Percentiles rank a stretch among this genome's conserved stretches.
Conservation (phyloP, 2,888 invertebrate genomes). For the Vesta saturnalis region DNA sequence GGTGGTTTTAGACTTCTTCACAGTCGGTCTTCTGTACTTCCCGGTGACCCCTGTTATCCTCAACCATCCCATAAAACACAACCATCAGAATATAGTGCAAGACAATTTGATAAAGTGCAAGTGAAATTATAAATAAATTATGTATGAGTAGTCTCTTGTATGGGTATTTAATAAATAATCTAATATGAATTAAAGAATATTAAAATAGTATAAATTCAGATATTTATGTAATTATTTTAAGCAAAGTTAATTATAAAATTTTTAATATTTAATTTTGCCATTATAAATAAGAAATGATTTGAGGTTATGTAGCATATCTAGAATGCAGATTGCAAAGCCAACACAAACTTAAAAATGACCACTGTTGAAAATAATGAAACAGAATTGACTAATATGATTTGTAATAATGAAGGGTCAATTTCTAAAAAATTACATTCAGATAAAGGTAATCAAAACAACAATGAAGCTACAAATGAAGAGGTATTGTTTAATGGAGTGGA, state of each 20-base stretch:
- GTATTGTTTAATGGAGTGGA: constrained; percentile 59
- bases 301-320: too few relatives aligned
- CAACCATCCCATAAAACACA: constrained; percentile 66
- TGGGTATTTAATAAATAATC: constrained; percentile 9
- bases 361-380: too few relatives aligned
- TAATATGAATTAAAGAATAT: background rate
- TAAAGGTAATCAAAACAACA: background rate
- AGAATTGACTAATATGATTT: too few relatives aligned
- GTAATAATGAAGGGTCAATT: background rate
- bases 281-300: too few relatives aligned
- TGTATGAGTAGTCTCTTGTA: constrained; percentile 1
- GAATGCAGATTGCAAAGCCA: too few relatives aligned
- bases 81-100: constrained; percentile 74
- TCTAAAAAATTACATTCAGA: background rate
- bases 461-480: constrained; percentile 7
- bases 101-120: constrained; percentile 73
- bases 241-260: too few relatives aligned
- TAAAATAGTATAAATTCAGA: too few relatives aligned
- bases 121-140: constrained; percentile 49
- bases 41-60: constrained; percentile 78
- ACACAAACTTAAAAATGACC: too few relatives aligned
- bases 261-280: too few relatives aligned
- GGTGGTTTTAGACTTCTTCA: constrained; percentile 75
- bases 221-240: too few relatives aligned
- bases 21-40: constrained; percentile 68